Evolutionary conservation across 2,113 vertebrate genomes (phyloP).

Genomic region (Lichenostomus cassidix): DNA sequence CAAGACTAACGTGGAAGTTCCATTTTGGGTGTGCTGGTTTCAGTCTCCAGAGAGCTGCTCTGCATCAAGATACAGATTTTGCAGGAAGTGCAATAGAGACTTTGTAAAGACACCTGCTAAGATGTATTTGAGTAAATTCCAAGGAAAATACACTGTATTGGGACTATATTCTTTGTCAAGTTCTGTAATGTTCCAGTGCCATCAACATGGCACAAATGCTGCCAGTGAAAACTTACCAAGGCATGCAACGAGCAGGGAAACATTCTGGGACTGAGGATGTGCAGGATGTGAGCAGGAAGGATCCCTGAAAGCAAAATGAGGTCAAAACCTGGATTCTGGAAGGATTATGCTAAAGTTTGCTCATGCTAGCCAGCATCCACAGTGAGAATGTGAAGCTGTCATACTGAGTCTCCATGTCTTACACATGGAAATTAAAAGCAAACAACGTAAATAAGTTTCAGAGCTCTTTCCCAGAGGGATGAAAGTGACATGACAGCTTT

Average conservation of each 20-base stretch:
- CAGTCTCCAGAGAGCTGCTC: neutral
- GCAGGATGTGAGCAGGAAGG: neutral
- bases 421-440: neutral
- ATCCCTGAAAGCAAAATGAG: conserved; percentile 70
- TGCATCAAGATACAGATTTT: neutral
- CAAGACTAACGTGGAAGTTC: neutral
- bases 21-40: neutral
- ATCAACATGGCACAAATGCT: neutral
- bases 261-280: conserved; percentile 40
- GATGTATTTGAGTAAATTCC: neutral
- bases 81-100: neutral
- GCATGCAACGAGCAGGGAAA: conserved; percentile 12
- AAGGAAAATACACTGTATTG: neutral
- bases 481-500: neutral
- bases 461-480: neutral
- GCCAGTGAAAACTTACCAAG: conserved; percentile 70
- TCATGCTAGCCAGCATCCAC: neutral
- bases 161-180: neutral
- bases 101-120: neutral
- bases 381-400: neutral
- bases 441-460: neutral
- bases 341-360: neutral
- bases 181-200: neutral
- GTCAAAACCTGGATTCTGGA: neutral
- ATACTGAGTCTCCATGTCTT: neutral